Base-by-base conservation (phyloP, 2,888 invertebrate genomes). In the Calameuta pallipes region DNA sequence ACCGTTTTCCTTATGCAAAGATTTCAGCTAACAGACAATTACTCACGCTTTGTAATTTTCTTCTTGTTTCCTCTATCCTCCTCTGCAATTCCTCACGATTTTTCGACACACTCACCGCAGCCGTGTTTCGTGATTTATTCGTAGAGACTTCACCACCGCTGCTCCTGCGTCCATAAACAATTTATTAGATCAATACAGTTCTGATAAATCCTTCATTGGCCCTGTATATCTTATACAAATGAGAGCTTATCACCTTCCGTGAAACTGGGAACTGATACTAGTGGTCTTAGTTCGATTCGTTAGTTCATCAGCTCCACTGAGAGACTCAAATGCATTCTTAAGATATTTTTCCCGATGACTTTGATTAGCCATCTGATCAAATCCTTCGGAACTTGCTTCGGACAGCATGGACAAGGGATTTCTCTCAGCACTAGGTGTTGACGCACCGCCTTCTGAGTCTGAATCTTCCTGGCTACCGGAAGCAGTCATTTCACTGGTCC, bases 1-100 rank as follows among this genome's bases (percentile, higher is more conserved):
- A 56, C 23, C 2, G 37, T 56, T 31, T 15, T 31, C 30, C 6
- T 74, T 36, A 74, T 37, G n/a, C 1, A 13, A 74, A 12, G 9
- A 33, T 30, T 36, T 9, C 74, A 36, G 30, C 2, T 15, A 15
- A 13, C 36, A 36, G 23, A 74, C n/a, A 11, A 36, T 74, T 23
- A 94, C 96, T 95, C 91, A 98, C 98, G 90, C 95, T 97, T 93
- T 97, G 97, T 81, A 98, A 92, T 92, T 97, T 97, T 83, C 95
- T 94, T 88, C 96, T 94, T 0, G 97, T 97, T 92, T 97, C 97
- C 87, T 96, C 95, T 85, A 97, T 95, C 86, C 97, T 93, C 89
- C 96, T 94, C 87, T 96, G 94, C 82, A 98, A 93, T 88, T 98
- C 97, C 90, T 97, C 96, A 6, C 96, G 92, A 78, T 95, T 94